Base-by-base conservation (phyloP, 2,113 vertebrate species). In the Acrocephalus arundinaceus region DNA sequence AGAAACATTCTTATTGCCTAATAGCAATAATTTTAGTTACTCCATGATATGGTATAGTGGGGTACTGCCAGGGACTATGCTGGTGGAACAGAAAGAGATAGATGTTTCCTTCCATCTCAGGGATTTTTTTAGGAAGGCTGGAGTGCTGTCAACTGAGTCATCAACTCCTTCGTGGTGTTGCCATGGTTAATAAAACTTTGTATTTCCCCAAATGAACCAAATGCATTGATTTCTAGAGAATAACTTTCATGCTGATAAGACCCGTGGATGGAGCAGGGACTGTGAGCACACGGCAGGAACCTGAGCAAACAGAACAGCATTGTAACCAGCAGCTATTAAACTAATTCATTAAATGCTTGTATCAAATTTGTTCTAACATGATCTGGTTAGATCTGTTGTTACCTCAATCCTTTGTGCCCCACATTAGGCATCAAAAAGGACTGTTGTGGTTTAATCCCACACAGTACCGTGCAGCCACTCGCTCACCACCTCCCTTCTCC, bases 261-360 rank as follows among this genome's bases (percentile, higher is more conserved):
- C 24, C 14, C 6, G 4, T 22, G 31, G 30, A 15, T 72, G 58
- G 43, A 80, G 18, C 25, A 65, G 43, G 15, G 16, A 11, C 20
- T n/a, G 2, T 43, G 25, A 71, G 30, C 49, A 21, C n/a, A 35
- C 0, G 0, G 58, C 30, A 31, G 43, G 48, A 55, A 14, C 75
- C 48, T 48, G 66, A n/a, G 30, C 30, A 48, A 87, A 48, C 0
- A 0, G 58, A 43, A n/a, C 17, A 49, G 20, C 20, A n/a, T 35
- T 49, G 49, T 57, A 49, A 63, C 41, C 49, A 65, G 25, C 35
- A 65, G 4, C 41, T 57, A 35, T 65, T 80, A 35, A 63, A 20
- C 30, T 31, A 49, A 61, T 70, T 27, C 15, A 70, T 35, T 49
- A 49, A 72, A 31, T 65, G 49, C 43, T 72, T 65, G 31, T 27